Percentiles rank a stretch among this genome's conserved stretches.
Evolutionary conservation across 1,140 invertebrate genomes (phyloP).

Genomic region (Gerris buenoi): DNA sequence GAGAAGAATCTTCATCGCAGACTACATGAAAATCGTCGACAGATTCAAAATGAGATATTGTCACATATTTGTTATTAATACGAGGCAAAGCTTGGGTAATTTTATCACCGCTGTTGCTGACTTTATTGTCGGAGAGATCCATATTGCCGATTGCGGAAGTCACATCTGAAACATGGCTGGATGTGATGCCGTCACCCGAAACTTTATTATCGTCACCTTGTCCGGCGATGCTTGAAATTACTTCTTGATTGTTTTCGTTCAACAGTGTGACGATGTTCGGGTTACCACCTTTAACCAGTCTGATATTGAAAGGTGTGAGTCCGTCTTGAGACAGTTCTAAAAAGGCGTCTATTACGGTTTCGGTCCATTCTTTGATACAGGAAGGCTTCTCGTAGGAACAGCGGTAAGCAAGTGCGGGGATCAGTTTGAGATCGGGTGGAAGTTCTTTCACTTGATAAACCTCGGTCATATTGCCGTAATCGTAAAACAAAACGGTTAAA

Average conservation of each 20-base stretch:
- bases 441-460: constrained; percentile 40
- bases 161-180: too few species aligned
- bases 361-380: constrained; percentile 7
- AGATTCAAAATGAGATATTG: background rate
- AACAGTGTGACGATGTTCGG: constrained; percentile 9
- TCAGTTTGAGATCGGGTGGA: constrained; percentile 35
- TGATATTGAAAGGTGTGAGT: constrained; percentile 6
- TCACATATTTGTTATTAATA: background rate
- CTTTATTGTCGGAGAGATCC: background rate
- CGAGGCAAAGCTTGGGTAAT: too few species aligned
- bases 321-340: constrained; percentile 2
- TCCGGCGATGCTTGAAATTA: too few species aligned
- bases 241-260: background rate
- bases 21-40: background rate
- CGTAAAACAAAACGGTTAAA: constrained; percentile 49
- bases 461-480: constrained; percentile 53
- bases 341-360: constrained; percentile 8
- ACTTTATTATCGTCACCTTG: too few species aligned
- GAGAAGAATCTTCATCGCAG: background rate
- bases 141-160: too few species aligned
- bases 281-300: constrained; percentile 7
- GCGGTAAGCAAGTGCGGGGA: constrained; percentile 5
- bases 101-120: too few species aligned
- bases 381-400: constrained; percentile 7
- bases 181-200: too few species aligned